Conservation (phyloP, 2,113 vertebrate genomes). For the Psilopogon haemacephalus region DNA sequence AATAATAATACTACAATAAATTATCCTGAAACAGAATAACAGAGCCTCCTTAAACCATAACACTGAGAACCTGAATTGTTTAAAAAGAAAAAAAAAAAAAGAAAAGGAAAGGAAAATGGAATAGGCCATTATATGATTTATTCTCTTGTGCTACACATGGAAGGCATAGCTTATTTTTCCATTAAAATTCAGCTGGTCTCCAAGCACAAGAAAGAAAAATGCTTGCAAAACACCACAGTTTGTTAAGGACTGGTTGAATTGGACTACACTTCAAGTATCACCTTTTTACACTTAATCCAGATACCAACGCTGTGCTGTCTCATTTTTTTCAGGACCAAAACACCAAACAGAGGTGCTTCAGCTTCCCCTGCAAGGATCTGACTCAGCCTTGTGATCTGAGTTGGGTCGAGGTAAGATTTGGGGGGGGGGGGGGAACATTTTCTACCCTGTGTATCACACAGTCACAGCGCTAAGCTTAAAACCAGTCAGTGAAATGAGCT, state of each 20-base stretch:
- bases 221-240: conserved; percentile 3
- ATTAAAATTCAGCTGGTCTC: not conserved
- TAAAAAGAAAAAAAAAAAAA: not conserved
- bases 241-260: not conserved
- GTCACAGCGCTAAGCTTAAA: conserved; percentile 41
- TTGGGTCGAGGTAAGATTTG: not conserved
- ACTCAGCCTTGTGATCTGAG: not conserved
- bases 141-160: not conserved
- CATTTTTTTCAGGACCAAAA: not conserved
- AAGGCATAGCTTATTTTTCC: conserved; percentile 23
- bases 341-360: conserved; percentile 24
- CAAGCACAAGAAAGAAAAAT: not conserved
- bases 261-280: not conserved
- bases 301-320: not conserved
- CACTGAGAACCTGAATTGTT: not conserved
- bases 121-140: not conserved
- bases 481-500: conserved; percentile 13
- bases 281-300: not conserved
- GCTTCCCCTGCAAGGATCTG: not conserved
- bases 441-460: conserved; percentile 36
- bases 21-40: conserved; percentile 14
- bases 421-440: not conserved
- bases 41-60: conserved; percentile 48
- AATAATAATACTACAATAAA: not conserved
- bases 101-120: not conserved